These are phyloP conservation scores for Rhinoptilus africanus DNA, from an alignment of 2,113 vertebrate genomes.

Conservation along the genomic window DNA sequence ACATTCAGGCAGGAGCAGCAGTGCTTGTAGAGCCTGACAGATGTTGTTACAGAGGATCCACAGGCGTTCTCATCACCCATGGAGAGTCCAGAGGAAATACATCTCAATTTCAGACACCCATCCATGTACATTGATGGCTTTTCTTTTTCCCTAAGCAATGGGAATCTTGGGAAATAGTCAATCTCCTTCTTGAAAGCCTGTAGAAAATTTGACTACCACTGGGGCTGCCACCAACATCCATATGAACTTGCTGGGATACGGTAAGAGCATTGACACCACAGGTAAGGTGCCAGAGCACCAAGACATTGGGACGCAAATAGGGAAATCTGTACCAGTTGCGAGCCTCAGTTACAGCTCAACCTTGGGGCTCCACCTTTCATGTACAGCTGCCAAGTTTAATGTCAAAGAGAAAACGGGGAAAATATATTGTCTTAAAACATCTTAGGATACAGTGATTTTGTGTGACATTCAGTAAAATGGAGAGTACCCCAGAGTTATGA, in stretches of 20 bases:
- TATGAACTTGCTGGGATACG: neutral
- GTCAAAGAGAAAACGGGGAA: neutral
- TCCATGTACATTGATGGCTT: accelerated
- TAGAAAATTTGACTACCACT: neutral
- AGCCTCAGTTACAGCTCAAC: neutral
- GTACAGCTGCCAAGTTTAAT: neutral
- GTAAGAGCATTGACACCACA: accelerated
- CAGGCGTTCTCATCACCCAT: accelerated
- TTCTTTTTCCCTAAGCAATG: neutral
- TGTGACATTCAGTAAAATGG: neutral
- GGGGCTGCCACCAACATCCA: accelerated
- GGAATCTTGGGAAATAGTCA: neutral
- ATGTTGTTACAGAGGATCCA: neutral
- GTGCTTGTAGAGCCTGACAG: accelerated
- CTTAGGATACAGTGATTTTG: neutral
- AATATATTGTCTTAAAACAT: neutral
- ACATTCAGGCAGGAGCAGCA: neutral
- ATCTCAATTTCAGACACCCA: neutral
- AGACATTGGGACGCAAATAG: neutral
- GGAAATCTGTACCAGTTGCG: neutral
- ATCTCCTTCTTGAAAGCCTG: neutral
- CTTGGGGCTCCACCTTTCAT: neutral
- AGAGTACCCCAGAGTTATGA: neutral
- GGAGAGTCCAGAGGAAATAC: neutral
- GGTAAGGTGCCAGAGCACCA: neutral